Evolutionary conservation across 2,113 vertebrate genomes (phyloP).

Genomic region (Rhinolophus sinicus): DNA sequence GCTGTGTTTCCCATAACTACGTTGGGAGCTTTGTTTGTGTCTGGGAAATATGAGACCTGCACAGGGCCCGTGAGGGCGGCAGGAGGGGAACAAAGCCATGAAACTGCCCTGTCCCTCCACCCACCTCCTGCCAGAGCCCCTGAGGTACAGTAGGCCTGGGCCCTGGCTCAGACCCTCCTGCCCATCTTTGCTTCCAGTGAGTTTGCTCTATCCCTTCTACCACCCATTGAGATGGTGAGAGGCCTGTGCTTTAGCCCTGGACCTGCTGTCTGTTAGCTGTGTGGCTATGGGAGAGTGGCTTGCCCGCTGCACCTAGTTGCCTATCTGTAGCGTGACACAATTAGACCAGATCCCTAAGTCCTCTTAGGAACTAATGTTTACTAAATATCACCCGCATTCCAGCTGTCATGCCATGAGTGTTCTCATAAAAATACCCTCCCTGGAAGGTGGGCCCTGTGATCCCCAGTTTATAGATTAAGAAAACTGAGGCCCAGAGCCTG

Average conservation of each 20-base stretch:
- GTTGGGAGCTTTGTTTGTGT: not conserved
- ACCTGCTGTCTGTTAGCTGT: not conserved
- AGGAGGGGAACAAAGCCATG: not conserved
- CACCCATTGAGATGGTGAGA: not conserved
- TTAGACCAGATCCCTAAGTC: not conserved
- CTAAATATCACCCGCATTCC: not conserved
- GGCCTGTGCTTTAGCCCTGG: not conserved
- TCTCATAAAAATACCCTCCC: not conserved
- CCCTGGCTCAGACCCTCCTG: not conserved
- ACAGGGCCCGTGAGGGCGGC: accelerated
- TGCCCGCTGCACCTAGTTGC: not conserved
- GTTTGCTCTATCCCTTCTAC: not conserved
- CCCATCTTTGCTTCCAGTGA: not conserved
- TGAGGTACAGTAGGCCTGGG: not conserved
- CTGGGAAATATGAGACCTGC: not conserved
- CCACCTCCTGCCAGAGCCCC: not conserved
- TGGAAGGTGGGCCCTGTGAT: not conserved
- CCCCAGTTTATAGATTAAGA: not conserved
- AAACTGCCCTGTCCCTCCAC: not conserved
- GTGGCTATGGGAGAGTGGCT: not conserved
- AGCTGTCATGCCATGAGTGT: not conserved
- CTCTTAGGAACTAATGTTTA: not conserved
- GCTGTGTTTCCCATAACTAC: not conserved
- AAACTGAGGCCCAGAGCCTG: not conserved
- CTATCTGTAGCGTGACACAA: not conserved